These are phyloP conservation scores for Drosophila neocordata DNA, from an alignment of 1,140 invertebrate genomes.

Conservation along the genomic window DNA sequence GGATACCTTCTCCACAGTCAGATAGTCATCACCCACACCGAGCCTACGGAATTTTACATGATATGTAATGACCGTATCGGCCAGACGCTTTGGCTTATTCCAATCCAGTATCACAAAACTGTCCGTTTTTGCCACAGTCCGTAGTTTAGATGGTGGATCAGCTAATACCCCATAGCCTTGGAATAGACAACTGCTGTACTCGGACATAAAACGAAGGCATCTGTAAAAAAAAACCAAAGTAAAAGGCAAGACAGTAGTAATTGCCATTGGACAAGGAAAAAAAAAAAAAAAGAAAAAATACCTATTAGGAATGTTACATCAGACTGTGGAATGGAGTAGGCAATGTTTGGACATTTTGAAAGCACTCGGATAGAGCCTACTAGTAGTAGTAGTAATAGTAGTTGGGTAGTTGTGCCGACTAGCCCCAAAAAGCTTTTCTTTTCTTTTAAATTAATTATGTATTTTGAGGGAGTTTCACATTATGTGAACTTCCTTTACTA, in stretches of 20 bases:
- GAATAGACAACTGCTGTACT: constrained; percentile 90
- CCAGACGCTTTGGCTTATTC: constrained; percentile 87
- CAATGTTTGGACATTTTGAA: too few species aligned
- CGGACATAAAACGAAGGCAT: constrained; percentile 91
- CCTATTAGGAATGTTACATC: background rate
- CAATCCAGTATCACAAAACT: constrained; percentile 91
- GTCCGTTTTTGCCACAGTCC: constrained; percentile 88
- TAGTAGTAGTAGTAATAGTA: too few species aligned
- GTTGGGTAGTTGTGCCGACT: background rate
- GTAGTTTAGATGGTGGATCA: constrained; percentile 86
- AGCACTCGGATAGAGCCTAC: background rate
- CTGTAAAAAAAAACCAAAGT: constrained; percentile 78
- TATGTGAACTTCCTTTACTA: too few species aligned
- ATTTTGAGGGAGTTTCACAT: too few species aligned
- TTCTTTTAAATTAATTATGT: too few species aligned
- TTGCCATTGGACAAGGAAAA: constrained; percentile 48
- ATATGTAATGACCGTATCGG: constrained; percentile 89
- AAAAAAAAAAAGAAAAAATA: background rate
- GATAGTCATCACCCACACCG: constrained; percentile 84
- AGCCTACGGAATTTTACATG: constrained; percentile 87
- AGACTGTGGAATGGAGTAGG: background rate
- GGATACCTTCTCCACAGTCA: constrained; percentile 84
- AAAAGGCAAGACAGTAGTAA: constrained; percentile 23
- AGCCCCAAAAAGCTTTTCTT: background rate
- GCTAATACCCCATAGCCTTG: constrained; percentile 92